Evolutionary conservation across 2,113 vertebrate species (phyloP).

Genomic region (Trichomycterus rosablanca): DNA sequence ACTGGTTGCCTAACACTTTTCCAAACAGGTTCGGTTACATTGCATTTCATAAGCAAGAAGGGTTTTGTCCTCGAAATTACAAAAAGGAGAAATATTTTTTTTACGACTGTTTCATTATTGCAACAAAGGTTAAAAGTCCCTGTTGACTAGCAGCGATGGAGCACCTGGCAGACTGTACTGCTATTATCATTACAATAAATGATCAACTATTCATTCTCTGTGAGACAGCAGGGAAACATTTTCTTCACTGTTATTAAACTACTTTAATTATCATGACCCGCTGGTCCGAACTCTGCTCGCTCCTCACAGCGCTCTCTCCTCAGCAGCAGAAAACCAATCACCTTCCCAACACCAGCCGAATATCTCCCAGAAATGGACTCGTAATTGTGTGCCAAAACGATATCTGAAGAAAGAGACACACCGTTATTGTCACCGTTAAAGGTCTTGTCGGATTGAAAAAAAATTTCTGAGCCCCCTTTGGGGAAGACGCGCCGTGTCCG

Average conservation of each 20-base stretch:
- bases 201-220: conserved; percentile 65
- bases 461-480: neutral
- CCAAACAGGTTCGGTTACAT: no score
- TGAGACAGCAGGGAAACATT: conserved; percentile 52
- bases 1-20: no score
- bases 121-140: conserved; percentile 45
- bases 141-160: conserved; percentile 42
- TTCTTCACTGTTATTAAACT: conserved; percentile 62
- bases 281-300: conserved; percentile 50
- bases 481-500: neutral
- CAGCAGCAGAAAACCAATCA: conserved; percentile 51
- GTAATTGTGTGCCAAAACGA: conserved; percentile 53
- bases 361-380: conserved; percentile 51
- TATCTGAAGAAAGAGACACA: conserved; percentile 12
- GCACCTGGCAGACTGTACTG: conserved; percentile 51
- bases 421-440: conserved; percentile 5
- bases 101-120: conserved; percentile 43
- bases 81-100: conserved; percentile 40
- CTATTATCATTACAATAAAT: conserved; percentile 63
- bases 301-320: conserved; percentile 49
- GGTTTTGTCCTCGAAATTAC: no score
- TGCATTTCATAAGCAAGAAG: no score
- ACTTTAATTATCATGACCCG: conserved; percentile 66
- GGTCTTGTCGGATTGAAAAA: conserved; percentile 14
- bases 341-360: conserved; percentile 32